Conservation (phyloP, 1,140 invertebrate genomes). For the Drosophila sturtevanti region DNA sequence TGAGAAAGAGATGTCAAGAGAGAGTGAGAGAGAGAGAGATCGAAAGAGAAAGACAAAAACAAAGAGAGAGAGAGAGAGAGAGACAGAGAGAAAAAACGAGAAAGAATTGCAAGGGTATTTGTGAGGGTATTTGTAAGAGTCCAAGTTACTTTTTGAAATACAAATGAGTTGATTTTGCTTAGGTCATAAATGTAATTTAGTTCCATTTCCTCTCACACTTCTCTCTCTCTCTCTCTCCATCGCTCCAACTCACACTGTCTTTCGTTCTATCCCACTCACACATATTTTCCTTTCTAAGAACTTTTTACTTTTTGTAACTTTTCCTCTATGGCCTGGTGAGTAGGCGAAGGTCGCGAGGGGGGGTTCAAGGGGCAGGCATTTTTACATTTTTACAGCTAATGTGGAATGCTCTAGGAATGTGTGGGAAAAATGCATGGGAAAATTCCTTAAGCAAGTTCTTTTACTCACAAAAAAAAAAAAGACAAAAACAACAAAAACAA, state of each 20-base stretch:
- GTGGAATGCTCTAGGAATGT: neutral
- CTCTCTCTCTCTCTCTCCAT: too few species aligned
- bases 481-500: neutral
- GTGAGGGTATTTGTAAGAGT: neutral
- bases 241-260: neutral
- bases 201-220: constrained; percentile 8
- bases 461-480: neutral
- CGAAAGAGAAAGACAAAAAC: neutral
- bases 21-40: neutral
- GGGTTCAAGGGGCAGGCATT: too few species aligned
- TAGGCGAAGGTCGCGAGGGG: too few species aligned
- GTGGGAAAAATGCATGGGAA: neutral
- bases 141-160: constrained; percentile 5
- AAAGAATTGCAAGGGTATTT: neutral
- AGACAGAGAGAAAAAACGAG: neutral
- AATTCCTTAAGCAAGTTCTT: neutral
- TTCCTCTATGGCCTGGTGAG: too few species aligned
- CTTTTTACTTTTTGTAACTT: neutral
- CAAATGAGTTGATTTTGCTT: constrained; percentile 8
- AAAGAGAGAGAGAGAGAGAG: neutral
- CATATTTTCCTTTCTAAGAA: neutral
- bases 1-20: neutral
- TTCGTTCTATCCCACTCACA: too few species aligned
- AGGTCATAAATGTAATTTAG: constrained; percentile 4
- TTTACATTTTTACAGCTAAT: constrained; percentile 3